A percentile compares a stretch with the other conserved stretches of the same genome.
phyloP scores from a whole-genome alignment of 2,888 invertebrate genomes.

The Sabellastarte sp. region DNA sequence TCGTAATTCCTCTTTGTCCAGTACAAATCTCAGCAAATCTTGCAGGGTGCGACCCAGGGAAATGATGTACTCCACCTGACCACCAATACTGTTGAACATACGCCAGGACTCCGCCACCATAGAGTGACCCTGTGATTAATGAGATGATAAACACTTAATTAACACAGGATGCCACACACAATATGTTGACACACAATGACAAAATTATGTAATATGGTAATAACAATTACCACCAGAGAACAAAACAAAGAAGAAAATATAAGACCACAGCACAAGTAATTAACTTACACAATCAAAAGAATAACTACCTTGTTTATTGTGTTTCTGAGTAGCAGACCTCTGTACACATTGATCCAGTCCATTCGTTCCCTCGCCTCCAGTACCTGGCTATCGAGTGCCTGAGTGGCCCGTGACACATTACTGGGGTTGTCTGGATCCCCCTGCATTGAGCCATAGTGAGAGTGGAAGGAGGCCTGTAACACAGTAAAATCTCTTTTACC shows the following conservation, averaged over 20 bases:
- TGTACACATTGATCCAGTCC: slow-evolving; percentile 45
- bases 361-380: slow-evolving; percentile 29
- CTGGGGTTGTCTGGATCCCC: slow-evolving; percentile 43
- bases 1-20: not conserved
- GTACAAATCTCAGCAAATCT: slow-evolving; percentile 32
- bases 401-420: slow-evolving; percentile 34
- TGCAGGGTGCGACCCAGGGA: slow-evolving; percentile 40
- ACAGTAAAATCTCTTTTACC: too few species aligned
- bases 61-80: slow-evolving; percentile 48
- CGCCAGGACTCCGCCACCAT: slow-evolving; percentile 47
- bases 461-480: slow-evolving; percentile 49
- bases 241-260: too few species aligned
- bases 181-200: too few species aligned
- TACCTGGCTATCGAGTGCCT: slow-evolving; percentile 36
- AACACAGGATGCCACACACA: too few species aligned
- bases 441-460: slow-evolving; percentile 46
- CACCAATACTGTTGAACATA: slow-evolving; percentile 50
- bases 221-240: too few species aligned
- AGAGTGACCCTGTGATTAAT: slow-evolving; percentile 30
- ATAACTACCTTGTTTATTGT: slow-evolving; percentile 44
- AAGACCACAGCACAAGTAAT: too few species aligned
- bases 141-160: too few species aligned
- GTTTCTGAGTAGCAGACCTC: slow-evolving; percentile 41
- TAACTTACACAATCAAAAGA: too few species aligned
- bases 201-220: too few species aligned